These are phyloP conservation scores for Oscheius onirici DNA, from an alignment of 2,888 invertebrate genomes.

Conservation along the genomic window DNA sequence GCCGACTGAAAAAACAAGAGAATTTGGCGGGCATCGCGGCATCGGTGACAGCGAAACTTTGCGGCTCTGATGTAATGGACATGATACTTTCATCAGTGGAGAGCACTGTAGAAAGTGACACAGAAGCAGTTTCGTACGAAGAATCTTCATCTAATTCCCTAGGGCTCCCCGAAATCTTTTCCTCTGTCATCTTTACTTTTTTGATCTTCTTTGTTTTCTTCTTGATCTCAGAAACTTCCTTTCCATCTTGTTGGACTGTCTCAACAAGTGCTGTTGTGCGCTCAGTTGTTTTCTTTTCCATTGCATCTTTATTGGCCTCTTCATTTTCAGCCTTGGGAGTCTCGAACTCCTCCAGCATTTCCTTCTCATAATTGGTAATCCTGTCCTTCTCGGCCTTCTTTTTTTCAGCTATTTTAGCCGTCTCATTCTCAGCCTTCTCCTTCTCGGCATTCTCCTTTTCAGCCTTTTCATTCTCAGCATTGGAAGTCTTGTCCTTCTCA, in stretches of 20 bases:
- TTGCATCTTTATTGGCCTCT: not conserved
- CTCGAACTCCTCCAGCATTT: not conserved
- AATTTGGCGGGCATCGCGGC: not conserved
- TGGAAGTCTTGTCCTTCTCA: not conserved
- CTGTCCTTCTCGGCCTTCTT: not conserved
- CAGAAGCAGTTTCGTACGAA: conserved; percentile 9
- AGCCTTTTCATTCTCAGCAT: not conserved
- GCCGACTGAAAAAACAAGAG: not conserved
- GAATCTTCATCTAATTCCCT: conserved; percentile 16
- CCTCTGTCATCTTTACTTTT: conserved; percentile 8
- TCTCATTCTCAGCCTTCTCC: conserved; percentile 1
- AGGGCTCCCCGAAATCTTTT: no score
- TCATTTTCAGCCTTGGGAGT: not conserved
- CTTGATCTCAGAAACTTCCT: not conserved
- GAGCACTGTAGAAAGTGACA: not conserved
- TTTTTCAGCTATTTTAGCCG: not conserved
- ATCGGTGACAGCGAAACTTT: not conserved
- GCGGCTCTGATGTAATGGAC: not conserved
- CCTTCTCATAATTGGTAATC: not conserved
- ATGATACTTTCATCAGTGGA: not conserved
- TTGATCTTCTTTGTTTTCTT: not conserved
- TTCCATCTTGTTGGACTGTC: no score
- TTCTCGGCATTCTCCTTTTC: conserved; percentile 13
- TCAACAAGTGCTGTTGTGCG: no score
- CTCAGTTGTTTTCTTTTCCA: not conserved